These are phyloP conservation scores for Calcarius lapponicus DNA, from an alignment of 2,797 vertebrate species.

Conservation along the genomic window DNA sequence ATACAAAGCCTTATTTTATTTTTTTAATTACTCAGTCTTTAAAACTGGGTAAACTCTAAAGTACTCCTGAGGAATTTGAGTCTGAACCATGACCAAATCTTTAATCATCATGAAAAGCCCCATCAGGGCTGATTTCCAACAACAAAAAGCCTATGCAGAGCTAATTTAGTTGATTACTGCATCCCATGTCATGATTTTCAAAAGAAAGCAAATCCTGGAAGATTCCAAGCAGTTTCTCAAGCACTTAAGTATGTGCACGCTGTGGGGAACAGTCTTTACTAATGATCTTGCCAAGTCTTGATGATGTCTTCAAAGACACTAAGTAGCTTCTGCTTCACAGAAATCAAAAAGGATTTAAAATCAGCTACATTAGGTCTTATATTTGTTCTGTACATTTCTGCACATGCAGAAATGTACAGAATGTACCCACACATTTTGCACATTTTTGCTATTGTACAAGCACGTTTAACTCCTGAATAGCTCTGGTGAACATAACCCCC, in stretches of 20 bases:
- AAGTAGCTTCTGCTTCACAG: background rate
- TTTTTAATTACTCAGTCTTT: background rate
- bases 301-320: background rate
- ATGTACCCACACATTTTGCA: background rate
- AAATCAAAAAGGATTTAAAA: background rate
- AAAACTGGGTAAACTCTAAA: conserved; percentile 7
- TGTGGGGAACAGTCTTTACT: background rate
- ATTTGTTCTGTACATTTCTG: background rate
- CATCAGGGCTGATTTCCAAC: background rate
- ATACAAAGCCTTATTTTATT: background rate
- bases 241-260: background rate
- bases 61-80: conserved; percentile 18
- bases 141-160: background rate
- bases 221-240: background rate
- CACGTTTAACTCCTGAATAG: background rate
- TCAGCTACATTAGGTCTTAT: background rate
- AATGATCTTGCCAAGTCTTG: background rate
- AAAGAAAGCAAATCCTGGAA: background rate
- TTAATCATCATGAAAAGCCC: conserved; percentile 24
- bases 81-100: conserved; percentile 30
- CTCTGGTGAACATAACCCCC: background rate
- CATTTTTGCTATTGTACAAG: background rate
- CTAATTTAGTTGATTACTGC: conserved; percentile 19
- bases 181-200: background rate
- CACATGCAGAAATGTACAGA: too few species aligned